phyloP scores from a whole-genome alignment of 2,888 invertebrate species.

The Timema podura region DNA sequence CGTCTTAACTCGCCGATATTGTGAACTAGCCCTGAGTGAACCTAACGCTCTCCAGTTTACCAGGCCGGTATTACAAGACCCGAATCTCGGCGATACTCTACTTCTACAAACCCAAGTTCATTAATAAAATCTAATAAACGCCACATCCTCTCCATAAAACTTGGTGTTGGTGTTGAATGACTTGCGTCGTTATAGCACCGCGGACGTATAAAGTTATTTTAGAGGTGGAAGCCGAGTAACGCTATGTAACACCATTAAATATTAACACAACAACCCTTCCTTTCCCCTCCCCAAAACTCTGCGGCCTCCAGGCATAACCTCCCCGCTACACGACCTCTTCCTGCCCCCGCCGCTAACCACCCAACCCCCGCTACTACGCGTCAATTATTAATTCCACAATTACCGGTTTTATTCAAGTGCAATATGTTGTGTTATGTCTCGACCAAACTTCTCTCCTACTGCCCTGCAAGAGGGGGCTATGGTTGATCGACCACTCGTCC shows the following conservation, averaged over 20 bases:
- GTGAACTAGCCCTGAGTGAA: too few species aligned
- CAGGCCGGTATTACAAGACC: too few species aligned
- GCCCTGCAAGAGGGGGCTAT: too few species aligned
- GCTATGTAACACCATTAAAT: constrained; percentile 37
- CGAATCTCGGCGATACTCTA: too few species aligned
- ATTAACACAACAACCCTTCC: constrained; percentile 37
- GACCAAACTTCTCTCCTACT: too few species aligned
- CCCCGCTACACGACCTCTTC: neutral
- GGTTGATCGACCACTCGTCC: too few species aligned
- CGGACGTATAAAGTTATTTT: constrained; percentile 1
- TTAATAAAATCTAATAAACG: too few species aligned
- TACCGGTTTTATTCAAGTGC: constrained; percentile 45
- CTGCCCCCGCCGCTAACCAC: neutral
- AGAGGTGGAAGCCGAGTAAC: neutral
- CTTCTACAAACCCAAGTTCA: too few species aligned
- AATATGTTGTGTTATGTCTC: constrained; percentile 23
- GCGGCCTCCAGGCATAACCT: neutral
- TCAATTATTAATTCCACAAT: constrained; percentile 50
- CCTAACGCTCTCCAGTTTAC: too few species aligned
- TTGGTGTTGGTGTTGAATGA: too few species aligned
- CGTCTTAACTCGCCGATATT: too few species aligned
- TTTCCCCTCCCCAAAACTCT: constrained; percentile 32
- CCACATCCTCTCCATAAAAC: too few species aligned
- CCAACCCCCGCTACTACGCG: neutral
- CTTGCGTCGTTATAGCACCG: neutral